Evolutionary conservation across 2,113 vertebrate genomes (phyloP), one percentile per base, ranked within the genome.

Genomic region (Centrocercus urophasianus): DNA sequence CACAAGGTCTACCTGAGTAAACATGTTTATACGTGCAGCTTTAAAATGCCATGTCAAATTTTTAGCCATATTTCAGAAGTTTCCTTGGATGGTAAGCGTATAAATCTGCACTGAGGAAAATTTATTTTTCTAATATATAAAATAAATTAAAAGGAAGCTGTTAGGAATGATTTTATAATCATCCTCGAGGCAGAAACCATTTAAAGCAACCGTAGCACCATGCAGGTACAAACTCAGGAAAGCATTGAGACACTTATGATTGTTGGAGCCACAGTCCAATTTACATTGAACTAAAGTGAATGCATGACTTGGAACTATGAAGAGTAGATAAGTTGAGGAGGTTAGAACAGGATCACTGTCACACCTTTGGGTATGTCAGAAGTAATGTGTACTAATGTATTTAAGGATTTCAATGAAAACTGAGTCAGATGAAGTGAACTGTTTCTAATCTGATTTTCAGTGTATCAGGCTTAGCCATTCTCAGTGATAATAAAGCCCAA

Each of bases 401-500:
- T 96, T 95, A 97, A 92, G 50, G 64, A 92, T 95, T 95, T 95
- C 94, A 96, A 95, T 96, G 94, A 96, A 97, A 97, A 97, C 6
- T 16, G 95, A 95, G 87, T 90, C 90, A 89, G 85, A 97, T 61
- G 43, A 95, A 96, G 89, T 95, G 93, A 97, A 91, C 84, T 96
- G 86, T 89, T 97, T 96, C 94, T 96, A 96, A 97, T 96, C 84
- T 97, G 90, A 95, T 97, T 97, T 96, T 96, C 63, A 89, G 40
- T 95, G 65, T 65, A 71, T 90, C 57, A 42, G 66, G n/a, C 48
- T 96, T 93, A 96, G 50, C 40, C 75, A 64, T 71, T 88, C 61
- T 83, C 36, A 74, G 67, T 96, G 78, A 95, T 90, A 94, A 93
- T 72, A 95, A 95, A 96, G 47, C 64, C 32, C n/a, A 60, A 60